Evolutionary conservation across 92 coral and sea anemone genomes (phyloP), one percentile per base, ranked within the genome.

Genomic region (Blastomussa wellsi): DNA sequence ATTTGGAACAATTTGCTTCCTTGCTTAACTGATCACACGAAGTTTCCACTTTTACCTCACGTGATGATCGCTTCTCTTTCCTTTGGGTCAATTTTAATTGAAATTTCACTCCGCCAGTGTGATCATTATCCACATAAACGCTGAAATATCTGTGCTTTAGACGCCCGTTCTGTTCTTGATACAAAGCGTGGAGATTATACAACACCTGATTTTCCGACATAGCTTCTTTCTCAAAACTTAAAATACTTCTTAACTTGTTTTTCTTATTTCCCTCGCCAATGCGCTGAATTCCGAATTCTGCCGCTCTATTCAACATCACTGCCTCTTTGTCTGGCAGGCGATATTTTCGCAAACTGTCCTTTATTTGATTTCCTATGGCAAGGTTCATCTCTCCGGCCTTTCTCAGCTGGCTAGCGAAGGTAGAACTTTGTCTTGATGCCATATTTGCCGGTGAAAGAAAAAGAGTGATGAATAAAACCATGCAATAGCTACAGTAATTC

Each of bases 1-100:
- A 94, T 13, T 68, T 57, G 19, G 90, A 72, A 80, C 98, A 94
- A 53, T 94, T 92, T 9, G 98, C 95, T 74, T 67, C 68, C 37
- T 67, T 86, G 83, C 94, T 92, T 1, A 90, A 73, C 35, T 77
- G 70, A 76, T 92, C 92, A 65, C 98, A 94, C 26, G 55, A 64
- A 24, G 20, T 13, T 70, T 49, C 10, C 7, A 22, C 65, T 44
- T 44, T 44, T 44, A 44, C 12, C 49, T 51, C 57, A 0, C 57
- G 48, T 22, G 38, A 8, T 17, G 26, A 73, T n/a, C 87, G 81
- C 59, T 31, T 38, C 12, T 16, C 26, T 38, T 53, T 83, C 17
- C 19, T 19, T 3, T 57, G n/a, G 7, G 33, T 5, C 32, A 41
- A 42, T 8, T 12, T 49, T 9, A 69, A 26, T 20, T 70, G 12